These are phyloP conservation scores for Nyctibius grandis DNA, from an alignment of 2,797 vertebrate species.

Conservation along the genomic window DNA sequence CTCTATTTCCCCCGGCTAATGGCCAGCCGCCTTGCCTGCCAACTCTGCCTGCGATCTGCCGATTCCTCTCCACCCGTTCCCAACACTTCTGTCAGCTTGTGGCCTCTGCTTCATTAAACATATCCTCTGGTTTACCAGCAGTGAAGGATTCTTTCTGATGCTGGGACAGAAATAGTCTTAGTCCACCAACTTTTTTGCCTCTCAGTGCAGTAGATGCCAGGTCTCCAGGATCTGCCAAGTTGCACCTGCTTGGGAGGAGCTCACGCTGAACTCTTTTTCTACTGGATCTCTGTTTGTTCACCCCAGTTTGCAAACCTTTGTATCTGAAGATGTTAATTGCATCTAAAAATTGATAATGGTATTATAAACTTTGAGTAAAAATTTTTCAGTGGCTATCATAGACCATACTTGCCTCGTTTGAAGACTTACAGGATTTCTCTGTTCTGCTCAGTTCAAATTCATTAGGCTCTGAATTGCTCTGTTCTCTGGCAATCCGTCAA, in stretches of 20 bases:
- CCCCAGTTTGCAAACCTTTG: not conserved
- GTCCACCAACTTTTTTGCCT: not conserved
- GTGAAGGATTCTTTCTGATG: constrained; percentile 34
- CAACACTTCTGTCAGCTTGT: constrained; percentile 54
- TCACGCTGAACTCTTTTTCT: not conserved
- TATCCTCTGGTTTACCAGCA: constrained; percentile 39
- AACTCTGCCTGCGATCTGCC: constrained; percentile 51
- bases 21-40: constrained; percentile 58
- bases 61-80: constrained; percentile 57
- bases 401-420: not conserved
- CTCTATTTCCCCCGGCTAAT: constrained; percentile 58
- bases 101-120: constrained; percentile 66
- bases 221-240: not conserved
- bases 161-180: not conserved
- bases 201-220: not conserved
- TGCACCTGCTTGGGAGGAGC: not conserved
- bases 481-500: not conserved
- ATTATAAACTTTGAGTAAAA: not conserved
- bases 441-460: not conserved
- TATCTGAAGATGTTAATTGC: constrained; percentile 16
- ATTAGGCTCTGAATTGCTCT: not conserved
- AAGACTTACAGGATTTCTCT: not conserved
- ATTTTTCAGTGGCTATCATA: not conserved
- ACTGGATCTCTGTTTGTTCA: not conserved
- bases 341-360: not conserved